phyloP scores from a whole-genome alignment of 1,140 invertebrate genomes.

The Zaprionus ghesquierei region DNA sequence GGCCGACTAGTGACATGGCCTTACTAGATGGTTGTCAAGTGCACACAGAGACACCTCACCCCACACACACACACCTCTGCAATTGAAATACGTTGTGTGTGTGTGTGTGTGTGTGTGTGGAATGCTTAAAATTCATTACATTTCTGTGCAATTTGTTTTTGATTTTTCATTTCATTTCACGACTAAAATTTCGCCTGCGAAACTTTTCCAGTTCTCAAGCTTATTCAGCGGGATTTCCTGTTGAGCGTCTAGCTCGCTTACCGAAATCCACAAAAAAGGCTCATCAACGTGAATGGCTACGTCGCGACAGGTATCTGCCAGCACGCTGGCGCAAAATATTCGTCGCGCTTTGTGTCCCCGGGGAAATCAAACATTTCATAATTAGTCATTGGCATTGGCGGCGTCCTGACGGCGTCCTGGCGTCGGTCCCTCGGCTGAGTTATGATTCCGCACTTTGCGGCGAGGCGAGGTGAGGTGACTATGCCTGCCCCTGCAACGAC shows the following conservation, averaged over 20 bases:
- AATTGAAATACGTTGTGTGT: conserved; percentile 35
- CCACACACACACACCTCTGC: conserved; percentile 8
- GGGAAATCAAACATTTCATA: conserved; percentile 83
- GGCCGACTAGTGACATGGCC: conserved; percentile 75
- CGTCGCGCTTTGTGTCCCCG: conserved; percentile 66
- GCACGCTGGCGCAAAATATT: conserved; percentile 61
- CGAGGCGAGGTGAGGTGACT: neutral
- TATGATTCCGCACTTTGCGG: conserved; percentile 68
- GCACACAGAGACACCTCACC: conserved; percentile 31
- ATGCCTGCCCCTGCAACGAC: conserved; percentile 12
- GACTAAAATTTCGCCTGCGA: conserved; percentile 15
- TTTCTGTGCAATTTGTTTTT: conserved; percentile 78
- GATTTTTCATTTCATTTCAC: conserved; percentile 80
- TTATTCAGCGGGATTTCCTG: conserved; percentile 26
- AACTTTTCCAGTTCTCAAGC: neutral
- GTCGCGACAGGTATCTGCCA: conserved; percentile 40
- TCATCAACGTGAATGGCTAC: conserved; percentile 56
- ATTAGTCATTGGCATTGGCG: conserved; percentile 79
- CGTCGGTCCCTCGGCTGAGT: conserved; percentile 48
- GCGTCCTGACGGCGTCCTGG: conserved; percentile 12
- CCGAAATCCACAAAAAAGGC: conserved; percentile 34
- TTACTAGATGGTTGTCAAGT: conserved; percentile 76
- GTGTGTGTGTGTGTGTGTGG: conserved; percentile 54
- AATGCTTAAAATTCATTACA: conserved; percentile 80
- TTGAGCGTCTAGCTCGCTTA: conserved; percentile 50